Conservation (phyloP, 2,888 invertebrate species). For the Cetonia aurata region DNA sequence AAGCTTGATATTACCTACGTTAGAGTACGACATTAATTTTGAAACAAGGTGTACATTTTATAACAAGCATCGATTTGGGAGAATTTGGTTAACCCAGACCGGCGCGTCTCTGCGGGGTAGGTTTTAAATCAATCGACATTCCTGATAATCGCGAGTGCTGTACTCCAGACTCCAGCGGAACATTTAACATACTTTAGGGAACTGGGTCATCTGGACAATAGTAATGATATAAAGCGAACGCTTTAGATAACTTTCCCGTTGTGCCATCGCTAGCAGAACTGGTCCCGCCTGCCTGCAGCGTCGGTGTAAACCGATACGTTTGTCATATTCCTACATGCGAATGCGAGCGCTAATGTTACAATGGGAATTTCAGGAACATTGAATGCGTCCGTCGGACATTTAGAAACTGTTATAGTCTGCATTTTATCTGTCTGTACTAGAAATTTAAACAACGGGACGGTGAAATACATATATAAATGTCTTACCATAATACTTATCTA, state of each 20-base stretch:
- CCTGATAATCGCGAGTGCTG: not conserved
- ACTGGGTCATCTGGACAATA: slow-evolving; percentile 19
- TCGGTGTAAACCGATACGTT: slow-evolving; percentile 24
- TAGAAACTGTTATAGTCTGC: too few relatives aligned
- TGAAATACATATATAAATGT: too few relatives aligned
- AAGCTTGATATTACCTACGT: too few relatives aligned
- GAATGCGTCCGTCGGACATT: not conserved
- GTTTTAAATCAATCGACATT: slow-evolving; percentile 1
- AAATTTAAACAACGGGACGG: too few relatives aligned
- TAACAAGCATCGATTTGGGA: too few relatives aligned
- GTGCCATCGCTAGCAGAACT: not conserved
- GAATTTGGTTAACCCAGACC: too few relatives aligned
- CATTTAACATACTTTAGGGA: slow-evolving; percentile 11
- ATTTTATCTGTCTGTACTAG: too few relatives aligned
- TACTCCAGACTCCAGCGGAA: slow-evolving; percentile 2
- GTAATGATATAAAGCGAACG: slow-evolving; percentile 24
- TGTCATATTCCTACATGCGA: not conserved
- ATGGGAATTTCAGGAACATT: not conserved
- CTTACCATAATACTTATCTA: too few relatives aligned
- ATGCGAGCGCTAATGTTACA: not conserved
- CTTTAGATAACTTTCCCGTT: slow-evolving; percentile 9
- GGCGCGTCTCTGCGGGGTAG: too few relatives aligned
- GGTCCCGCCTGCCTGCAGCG: not conserved
- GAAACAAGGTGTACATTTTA: too few relatives aligned
- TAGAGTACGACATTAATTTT: too few relatives aligned